Evolutionary conservation across 2,797 vertebrate species (phyloP), one percentile per base, ranked within the genome.

Genomic region (Chromobotia macracanthus): DNA sequence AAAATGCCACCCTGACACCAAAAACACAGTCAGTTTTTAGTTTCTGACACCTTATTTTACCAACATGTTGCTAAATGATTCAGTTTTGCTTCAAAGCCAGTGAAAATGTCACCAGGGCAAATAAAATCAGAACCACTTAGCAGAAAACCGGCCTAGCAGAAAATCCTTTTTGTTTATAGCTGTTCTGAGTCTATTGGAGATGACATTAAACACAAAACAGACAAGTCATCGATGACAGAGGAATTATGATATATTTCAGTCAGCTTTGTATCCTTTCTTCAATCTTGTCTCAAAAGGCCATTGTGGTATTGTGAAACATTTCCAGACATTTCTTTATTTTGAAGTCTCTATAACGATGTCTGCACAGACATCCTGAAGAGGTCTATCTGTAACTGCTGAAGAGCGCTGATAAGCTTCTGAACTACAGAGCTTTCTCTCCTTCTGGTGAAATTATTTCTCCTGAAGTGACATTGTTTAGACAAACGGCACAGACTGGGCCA

Each of bases 401-500:
- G 28, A 64, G 16, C 68, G 41, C 56, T 58, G 38, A 77, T 60
- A 21, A 18, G 64, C 25, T 58, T 8, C 38, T 18, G 41, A 77
- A 51, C 63, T 58, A 56, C n/a, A 19, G 44, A 72, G 23, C 48
- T 70, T 41, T 28, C 38, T 28, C 28, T 28, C 4, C 67, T 65
- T 28, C 28, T 64, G 63, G 25, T 11, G 9, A 64, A 75, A 71
- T 71, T 70, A 67, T 60, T 50, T 44, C 38, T 68, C 41, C 58
- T 65, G 64, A 41, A 63, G 51, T 58, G 61, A 77, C 3, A 56
- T 72, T 77, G 65, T 72, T 72, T 55, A 71, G 58, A 81, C 68
- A 56, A 70, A 72, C 56, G 46, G 41, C 75, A 76, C 25, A 77
- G 73, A 25, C 68, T 1, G 10, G 53, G 23, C 35, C n/a, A 50